Base-by-base conservation (phyloP, 2,888 invertebrate species). In the Allacma fusca region DNA sequence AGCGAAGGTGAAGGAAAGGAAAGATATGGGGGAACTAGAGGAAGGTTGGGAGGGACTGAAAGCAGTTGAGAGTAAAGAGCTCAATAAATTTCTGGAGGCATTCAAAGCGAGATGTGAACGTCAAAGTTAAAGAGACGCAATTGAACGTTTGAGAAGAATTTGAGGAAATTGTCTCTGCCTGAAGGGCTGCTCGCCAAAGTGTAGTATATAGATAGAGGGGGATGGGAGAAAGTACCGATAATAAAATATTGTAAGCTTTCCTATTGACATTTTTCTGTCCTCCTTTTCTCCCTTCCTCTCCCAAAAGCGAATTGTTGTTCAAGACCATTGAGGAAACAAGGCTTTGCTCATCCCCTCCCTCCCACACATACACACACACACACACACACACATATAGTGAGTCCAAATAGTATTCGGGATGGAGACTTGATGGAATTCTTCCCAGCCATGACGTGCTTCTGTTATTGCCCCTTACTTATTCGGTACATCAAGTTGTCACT, bases 131-230 rank as follows among this genome's bases (percentile, higher is more conserved):
- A 67, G 67, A 67, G 34, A 67, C 24, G 59, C 72, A 72, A 72
- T 72, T 72, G 72, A 72, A 34, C 29, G 59, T 59, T 74, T 44
- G 62, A 44, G 59, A 68, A 68, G 57, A 62, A 78, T 80, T 80
- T 78, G 75, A 77, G 77, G 79, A 80, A 76, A 79, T 77, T 77
- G 74, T 80, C 76, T 80, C 64, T 23, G 65, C 68, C 71, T 62
- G n/a, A 21, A 73, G 29, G 50, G 59, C 62, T 62, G 7, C 62
- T 23, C 2, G 24, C 62, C 62, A 24, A 62, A 62, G 62, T 24
- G 26, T 12, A 62, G 9, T 50, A 16, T 50, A 13, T 50, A 50
- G 4, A n/a, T 50, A 62, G 23, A 26, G 24, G 24, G 43, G 67
- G 76, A 40, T 62, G 40, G 40, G 65, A 64, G 34, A 26, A 72